A percentile compares a stretch with the other conserved stretches of the same genome.
These are phyloP conservation scores for Ptyas mucosa DNA, from an alignment of 2,113 vertebrate genomes.

Conservation along the genomic window DNA sequence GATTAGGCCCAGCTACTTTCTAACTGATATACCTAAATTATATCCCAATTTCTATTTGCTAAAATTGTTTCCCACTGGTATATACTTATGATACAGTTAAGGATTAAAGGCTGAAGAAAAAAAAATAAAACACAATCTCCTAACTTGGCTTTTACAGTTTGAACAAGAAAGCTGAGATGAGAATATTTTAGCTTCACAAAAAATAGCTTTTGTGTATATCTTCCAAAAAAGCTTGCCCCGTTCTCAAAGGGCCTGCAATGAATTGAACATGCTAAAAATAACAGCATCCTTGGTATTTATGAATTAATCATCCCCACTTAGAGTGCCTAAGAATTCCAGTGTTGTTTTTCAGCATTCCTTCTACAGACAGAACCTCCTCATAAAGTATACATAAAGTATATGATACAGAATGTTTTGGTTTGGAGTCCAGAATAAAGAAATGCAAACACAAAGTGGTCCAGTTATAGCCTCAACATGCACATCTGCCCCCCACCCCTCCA, in stretches of 20 bases:
- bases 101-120: neutral
- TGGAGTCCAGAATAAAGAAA: neutral
- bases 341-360: slow-evolving; percentile 1
- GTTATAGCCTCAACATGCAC: neutral
- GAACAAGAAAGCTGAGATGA: neutral
- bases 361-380: neutral
- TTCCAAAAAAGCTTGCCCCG: neutral
- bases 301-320: neutral
- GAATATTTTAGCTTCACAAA: neutral
- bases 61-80: neutral
- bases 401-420: neutral
- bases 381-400: neutral
- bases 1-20: neutral
- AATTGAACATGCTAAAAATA: neutral
- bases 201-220: neutral
- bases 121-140: neutral
- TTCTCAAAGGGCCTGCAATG: neutral
- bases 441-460: neutral
- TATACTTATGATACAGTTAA: neutral
- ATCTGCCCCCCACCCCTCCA: no score
- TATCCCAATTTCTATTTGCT: neutral
- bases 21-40: neutral
- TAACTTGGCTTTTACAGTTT: neutral
- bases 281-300: slow-evolving; percentile 4
- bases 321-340: neutral